Percentiles rank a stretch among this genome's conserved stretches.
These are phyloP conservation scores for Tricholaema leucomelas DNA, from an alignment of 2,113 vertebrate species.

Conservation along the genomic window DNA sequence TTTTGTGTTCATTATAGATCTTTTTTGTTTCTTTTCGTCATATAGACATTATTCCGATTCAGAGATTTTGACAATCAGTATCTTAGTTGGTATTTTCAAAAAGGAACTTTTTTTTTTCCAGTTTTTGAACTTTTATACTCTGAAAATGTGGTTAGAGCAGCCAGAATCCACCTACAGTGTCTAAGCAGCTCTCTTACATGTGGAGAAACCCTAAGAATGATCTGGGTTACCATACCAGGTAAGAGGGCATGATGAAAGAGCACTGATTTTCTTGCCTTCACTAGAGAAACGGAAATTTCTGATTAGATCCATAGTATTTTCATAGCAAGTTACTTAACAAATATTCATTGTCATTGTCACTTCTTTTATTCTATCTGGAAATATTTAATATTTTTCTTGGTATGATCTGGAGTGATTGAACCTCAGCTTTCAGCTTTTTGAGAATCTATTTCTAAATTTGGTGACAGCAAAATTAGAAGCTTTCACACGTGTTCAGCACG, in stretches of 20 bases:
- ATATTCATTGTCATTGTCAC: neutral
- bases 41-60: neutral
- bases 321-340: neutral
- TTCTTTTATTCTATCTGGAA: neutral
- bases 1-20: slow-evolving; percentile 22
- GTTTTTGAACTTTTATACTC: neutral
- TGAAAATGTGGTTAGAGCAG: neutral
- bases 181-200: neutral
- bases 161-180: neutral
- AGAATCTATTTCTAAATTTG: neutral
- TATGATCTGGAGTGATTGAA: neutral
- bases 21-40: neutral
- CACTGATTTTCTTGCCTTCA: neutral
- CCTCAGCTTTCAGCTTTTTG: neutral
- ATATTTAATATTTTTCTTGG: neutral
- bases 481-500: neutral
- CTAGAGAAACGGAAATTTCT: neutral
- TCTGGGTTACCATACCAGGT: neutral
- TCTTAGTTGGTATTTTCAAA: neutral
- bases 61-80: slow-evolving; percentile 6
- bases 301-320: neutral
- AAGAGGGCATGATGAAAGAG: neutral
- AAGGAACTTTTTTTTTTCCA: neutral
- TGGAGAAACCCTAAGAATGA: neutral
- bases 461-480: neutral